Evolutionary conservation across 2,113 vertebrate species (phyloP).

Genomic region (Chitala chitala): DNA sequence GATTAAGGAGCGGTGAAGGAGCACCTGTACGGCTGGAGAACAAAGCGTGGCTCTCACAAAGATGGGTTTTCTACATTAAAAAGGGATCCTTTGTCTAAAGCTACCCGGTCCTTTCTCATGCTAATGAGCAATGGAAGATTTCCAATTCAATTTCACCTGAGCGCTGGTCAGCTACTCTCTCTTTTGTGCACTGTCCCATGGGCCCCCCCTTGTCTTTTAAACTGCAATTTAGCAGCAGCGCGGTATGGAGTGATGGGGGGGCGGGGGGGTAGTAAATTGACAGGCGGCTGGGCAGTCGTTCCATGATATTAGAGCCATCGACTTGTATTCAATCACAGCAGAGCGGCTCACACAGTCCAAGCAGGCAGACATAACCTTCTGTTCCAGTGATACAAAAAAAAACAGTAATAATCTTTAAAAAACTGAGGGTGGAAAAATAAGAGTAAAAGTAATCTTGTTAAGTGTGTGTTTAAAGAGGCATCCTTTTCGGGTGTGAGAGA

Average conservation of each 20-base stretch:
- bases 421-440: background rate
- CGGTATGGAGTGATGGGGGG: slow-evolving; percentile 58
- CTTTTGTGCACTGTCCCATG: slow-evolving; percentile 82
- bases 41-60: slow-evolving; percentile 70
- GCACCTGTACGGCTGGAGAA: slow-evolving; percentile 74
- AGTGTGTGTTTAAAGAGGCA: slow-evolving; percentile 45
- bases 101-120: slow-evolving; percentile 93
- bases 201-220: slow-evolving; percentile 83
- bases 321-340: slow-evolving; percentile 52
- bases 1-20: slow-evolving; percentile 80
- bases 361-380: background rate
- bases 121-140: slow-evolving; percentile 91
- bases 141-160: slow-evolving; percentile 99
- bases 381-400: background rate
- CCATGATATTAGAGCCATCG: slow-evolving; percentile 67
- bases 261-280: slow-evolving; percentile 67
- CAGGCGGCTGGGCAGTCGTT: slow-evolving; percentile 73
- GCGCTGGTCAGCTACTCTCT: slow-evolving; percentile 87
- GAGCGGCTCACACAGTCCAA: slow-evolving; percentile 5
- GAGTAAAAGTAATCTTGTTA: slow-evolving; percentile 68
- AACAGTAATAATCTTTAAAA: slow-evolving; percentile 12
- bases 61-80: slow-evolving; percentile 82
- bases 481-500: slow-evolving; percentile 24
- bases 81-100: slow-evolving; percentile 89
- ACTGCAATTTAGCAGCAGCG: slow-evolving; percentile 82